These are phyloP conservation scores for Cyprinella venusta DNA, from an alignment of 2,797 vertebrate species.

Conservation along the genomic window DNA sequence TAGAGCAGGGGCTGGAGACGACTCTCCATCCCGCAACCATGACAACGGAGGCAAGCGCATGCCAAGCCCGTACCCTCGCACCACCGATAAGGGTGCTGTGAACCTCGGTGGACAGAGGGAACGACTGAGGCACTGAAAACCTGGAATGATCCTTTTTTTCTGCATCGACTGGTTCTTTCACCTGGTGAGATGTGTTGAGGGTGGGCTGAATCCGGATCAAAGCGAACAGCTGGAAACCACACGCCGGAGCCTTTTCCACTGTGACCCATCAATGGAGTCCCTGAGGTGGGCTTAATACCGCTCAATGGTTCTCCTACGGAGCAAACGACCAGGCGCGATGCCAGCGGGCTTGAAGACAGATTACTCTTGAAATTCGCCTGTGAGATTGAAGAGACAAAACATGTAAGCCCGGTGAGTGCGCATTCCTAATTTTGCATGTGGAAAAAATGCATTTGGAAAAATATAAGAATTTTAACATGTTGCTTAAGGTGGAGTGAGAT, in stretches of 20 bases:
- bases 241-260: conserved; percentile 29
- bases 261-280: conserved; percentile 43
- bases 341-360: conserved; percentile 16
- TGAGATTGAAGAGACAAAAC: conserved; percentile 22
- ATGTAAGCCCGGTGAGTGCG: conserved; percentile 58
- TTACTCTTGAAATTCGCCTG: conserved; percentile 23
- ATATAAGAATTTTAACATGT: not conserved
- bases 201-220: conserved; percentile 30
- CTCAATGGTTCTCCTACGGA: conserved; percentile 41
- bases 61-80: conserved; percentile 32
- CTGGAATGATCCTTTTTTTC: not conserved
- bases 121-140: conserved; percentile 11
- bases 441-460: not conserved
- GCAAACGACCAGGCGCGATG: conserved; percentile 13
- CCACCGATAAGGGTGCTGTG: conserved; percentile 38
- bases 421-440: conserved; percentile 10
- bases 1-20: conserved; percentile 40
- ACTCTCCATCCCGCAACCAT: conserved; percentile 62
- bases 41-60: conserved; percentile 60
- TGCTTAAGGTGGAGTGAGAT: not conserved
- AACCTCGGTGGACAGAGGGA: conserved; percentile 20
- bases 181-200: conserved; percentile 43
- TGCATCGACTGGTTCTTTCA: not conserved
- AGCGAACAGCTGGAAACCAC: conserved; percentile 43
- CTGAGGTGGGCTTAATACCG: conserved; percentile 42